These are phyloP conservation scores for Apodemia arnacis DNA, from an alignment of 2,888 invertebrate species.

Conservation along the genomic window DNA sequence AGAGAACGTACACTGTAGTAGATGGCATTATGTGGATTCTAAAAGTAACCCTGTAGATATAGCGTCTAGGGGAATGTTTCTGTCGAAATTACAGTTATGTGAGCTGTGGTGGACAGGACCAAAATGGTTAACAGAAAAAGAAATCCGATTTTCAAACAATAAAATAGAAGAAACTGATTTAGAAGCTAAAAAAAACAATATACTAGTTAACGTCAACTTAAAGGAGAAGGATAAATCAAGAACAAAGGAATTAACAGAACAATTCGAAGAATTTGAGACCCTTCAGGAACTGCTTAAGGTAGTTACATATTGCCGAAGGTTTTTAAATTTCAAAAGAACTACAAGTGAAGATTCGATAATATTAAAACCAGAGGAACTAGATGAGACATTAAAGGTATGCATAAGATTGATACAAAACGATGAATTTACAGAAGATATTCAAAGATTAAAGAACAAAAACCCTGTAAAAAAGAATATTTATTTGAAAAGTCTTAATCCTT, in stretches of 20 bases:
- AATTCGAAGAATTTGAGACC: neutral
- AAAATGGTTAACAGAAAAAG: slow-evolving; percentile 60
- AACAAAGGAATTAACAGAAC: no score
- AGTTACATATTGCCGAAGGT: neutral
- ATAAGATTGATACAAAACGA: neutral
- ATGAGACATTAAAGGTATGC: neutral
- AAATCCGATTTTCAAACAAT: slow-evolving; percentile 3
- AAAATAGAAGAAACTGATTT: neutral
- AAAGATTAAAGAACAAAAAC: slow-evolving; percentile 20
- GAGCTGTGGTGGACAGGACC: slow-evolving; percentile 76
- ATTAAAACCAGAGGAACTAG: neutral
- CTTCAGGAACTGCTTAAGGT: neutral
- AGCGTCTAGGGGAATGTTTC: slow-evolving; percentile 65
- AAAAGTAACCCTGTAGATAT: slow-evolving; percentile 75
- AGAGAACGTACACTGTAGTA: slow-evolving; percentile 36
- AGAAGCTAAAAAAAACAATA: neutral
- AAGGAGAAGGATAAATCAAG: neutral
- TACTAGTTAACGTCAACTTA: slow-evolving; percentile 21
- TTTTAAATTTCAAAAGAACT: neutral
- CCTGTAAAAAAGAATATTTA: slow-evolving; percentile 39
- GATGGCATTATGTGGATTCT: slow-evolving; percentile 73
- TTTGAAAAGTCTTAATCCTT: slow-evolving; percentile 71
- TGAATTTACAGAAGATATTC: neutral
- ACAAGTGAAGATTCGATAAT: neutral
- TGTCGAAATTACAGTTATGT: slow-evolving; percentile 49